These are phyloP conservation scores for Steinernema scapterisci DNA, from an alignment of 2,888 invertebrate genomes.

Conservation along the genomic window DNA sequence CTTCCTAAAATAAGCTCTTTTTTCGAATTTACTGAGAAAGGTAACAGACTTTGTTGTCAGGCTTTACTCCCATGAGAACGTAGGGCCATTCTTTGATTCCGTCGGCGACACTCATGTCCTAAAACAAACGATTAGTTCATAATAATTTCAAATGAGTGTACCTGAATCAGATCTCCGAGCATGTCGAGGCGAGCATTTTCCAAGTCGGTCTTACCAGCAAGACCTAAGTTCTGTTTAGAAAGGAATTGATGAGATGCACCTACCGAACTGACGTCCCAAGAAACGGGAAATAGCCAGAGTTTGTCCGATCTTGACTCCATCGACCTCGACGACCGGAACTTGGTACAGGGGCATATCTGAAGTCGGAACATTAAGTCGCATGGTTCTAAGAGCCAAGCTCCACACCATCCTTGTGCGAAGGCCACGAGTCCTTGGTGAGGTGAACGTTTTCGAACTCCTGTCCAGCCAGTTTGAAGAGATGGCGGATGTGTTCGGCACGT, in stretches of 20 bases:
- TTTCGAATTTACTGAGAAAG: neutral
- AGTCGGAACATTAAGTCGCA: neutral
- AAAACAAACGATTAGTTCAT: neutral
- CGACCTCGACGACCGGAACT: conserved; percentile 63
- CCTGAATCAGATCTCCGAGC: conserved; percentile 55
- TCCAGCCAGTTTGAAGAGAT: conserved; percentile 51
- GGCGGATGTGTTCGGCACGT: conserved; percentile 58
- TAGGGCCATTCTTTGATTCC: conserved; percentile 46
- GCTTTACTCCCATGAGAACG: conserved; percentile 45
- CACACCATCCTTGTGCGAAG: conserved; percentile 50
- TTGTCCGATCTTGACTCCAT: conserved; percentile 58
- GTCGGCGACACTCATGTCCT: conserved; percentile 34
- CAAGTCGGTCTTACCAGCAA: conserved; percentile 50
- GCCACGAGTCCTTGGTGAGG: conserved; percentile 53
- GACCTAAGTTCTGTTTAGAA: conserved; percentile 37
- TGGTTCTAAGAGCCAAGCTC: neutral
- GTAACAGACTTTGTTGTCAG: conserved; percentile 29
- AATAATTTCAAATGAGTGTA: conserved; percentile 32
- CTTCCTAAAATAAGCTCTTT: conserved; percentile 33
- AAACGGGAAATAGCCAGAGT: conserved; percentile 57
- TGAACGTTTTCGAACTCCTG: conserved; percentile 51
- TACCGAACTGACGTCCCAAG: conserved; percentile 58
- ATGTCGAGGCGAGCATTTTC: conserved; percentile 57
- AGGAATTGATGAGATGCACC: neutral
- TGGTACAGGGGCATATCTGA: conserved; percentile 63